Base-by-base conservation (phyloP, 2,797 vertebrate genomes). In the Typhlichthys eigenmanni region DNA sequence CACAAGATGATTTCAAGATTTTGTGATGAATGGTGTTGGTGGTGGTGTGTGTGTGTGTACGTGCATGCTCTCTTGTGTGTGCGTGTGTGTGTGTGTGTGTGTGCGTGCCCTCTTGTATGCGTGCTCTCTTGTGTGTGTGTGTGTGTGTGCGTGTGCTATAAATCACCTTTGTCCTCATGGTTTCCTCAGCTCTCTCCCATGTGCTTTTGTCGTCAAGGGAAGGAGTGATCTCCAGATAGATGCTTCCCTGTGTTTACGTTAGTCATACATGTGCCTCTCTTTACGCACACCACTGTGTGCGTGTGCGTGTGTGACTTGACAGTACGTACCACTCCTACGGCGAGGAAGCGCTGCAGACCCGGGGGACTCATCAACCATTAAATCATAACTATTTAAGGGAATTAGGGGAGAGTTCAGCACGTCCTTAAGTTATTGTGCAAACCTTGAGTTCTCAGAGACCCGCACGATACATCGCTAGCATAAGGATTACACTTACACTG, bases 331-430 rank as follows among this genome's bases (percentile, higher is more conserved):
- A 75, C 89, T 93, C 93, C 84, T 95, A 89, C 93, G 88, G 64
- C 78, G 80, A 96, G 96, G 95, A 97, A 97, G 92, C 94, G 76
- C 88, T 89, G 76, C 73, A 86, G 87, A 90, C 96, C 93, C 95
- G 83, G 79, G 93, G 92, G 95, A 95, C 92, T 90, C 93, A 94
- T 96, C 92, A 94, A 82, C 90, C 62, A 88, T 92, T 94, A 93
- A 93, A 91, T 93, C 66, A 86, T 92, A 93, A 93, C 95, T 96
- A 96, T 97, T 96, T 95, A 94, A 96, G 95, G 94, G 89, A 95
- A 94, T 92, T 88, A 85, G 88, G 92, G 85, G 90, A 95, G 93
- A 95, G 96, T 95, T 98, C 93, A 29, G 24, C 24, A 93, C 83
- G 94, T 94, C 93, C 94, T 96, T 89, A 93, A 88, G 94, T 82